Conservation (phyloP, 2,113 vertebrate genomes). For the Pedetes capensis region DNA sequence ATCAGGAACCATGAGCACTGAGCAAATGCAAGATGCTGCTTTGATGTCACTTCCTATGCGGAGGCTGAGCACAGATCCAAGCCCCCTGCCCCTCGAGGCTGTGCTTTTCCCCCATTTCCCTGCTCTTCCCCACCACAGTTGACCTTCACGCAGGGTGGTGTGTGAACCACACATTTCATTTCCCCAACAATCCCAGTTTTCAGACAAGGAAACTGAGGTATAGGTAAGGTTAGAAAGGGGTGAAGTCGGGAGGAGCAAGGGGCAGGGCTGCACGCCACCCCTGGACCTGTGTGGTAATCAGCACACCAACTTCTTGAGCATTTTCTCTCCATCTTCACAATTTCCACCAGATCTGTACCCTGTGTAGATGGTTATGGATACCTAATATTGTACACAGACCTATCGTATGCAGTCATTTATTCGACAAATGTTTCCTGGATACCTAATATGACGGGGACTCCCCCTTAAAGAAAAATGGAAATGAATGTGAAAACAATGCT, state of each 20-base stretch:
- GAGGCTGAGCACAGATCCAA: not conserved
- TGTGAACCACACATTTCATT: accelerated
- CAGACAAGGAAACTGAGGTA: not conserved
- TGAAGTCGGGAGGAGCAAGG: accelerated
- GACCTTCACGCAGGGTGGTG: too few relatives aligned
- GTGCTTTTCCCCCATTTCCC: too few relatives aligned
- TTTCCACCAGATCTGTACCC: not conserved
- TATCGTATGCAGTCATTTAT: not conserved
- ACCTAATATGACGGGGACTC: too few relatives aligned
- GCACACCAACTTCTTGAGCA: accelerated
- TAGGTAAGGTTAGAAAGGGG: not conserved
- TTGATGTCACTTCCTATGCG: not conserved
- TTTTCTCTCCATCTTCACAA: not conserved
- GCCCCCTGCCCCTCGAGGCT: too few relatives aligned
- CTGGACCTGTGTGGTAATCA: not conserved
- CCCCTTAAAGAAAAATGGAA: too few relatives aligned
- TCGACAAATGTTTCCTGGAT: not conserved
- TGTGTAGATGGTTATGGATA: accelerated
- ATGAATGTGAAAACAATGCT: too few relatives aligned
- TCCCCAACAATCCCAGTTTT: not conserved
- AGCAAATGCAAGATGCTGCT: not conserved
- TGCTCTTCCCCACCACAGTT: not conserved
- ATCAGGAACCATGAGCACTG: accelerated
- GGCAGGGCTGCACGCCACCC: not conserved
- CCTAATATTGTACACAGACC: too few relatives aligned